These are phyloP conservation scores for Seira sanloemensis DNA, from an alignment of 2,888 invertebrate genomes.

Conservation along the genomic window DNA sequence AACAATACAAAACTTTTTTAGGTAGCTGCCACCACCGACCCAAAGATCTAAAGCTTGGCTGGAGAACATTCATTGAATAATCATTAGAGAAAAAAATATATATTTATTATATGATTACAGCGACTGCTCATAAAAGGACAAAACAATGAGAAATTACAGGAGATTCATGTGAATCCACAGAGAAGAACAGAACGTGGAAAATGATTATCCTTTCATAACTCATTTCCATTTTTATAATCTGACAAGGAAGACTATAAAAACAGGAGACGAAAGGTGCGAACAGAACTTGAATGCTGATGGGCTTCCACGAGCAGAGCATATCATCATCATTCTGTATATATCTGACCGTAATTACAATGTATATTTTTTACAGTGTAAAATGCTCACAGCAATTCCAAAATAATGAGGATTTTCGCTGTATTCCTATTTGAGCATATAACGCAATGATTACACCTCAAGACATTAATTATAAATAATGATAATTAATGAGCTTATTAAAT, in stretches of 20 bases:
- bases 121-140: background rate
- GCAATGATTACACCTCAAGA: background rate
- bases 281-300: background rate
- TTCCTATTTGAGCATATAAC: no score
- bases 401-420: no score
- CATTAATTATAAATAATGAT: conserved; percentile 50
- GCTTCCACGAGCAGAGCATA: no score
- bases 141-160: background rate
- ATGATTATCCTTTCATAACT: background rate
- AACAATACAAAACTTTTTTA: background rate
- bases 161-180: background rate
- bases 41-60: background rate
- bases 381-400: no score
- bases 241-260: no score
- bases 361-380: no score
- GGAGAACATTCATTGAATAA: conserved; percentile 1
- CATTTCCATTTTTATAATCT: background rate
- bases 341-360: no score
- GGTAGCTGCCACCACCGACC: background rate
- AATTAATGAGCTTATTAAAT: conserved; percentile 46
- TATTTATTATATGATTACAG: no score
- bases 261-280: conserved; percentile 7
- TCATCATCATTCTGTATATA: no score
- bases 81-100: background rate
- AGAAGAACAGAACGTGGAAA: background rate